phyloP scores from a whole-genome alignment of 2,888 invertebrate genomes.

The Acanthosepion esculentum region DNA sequence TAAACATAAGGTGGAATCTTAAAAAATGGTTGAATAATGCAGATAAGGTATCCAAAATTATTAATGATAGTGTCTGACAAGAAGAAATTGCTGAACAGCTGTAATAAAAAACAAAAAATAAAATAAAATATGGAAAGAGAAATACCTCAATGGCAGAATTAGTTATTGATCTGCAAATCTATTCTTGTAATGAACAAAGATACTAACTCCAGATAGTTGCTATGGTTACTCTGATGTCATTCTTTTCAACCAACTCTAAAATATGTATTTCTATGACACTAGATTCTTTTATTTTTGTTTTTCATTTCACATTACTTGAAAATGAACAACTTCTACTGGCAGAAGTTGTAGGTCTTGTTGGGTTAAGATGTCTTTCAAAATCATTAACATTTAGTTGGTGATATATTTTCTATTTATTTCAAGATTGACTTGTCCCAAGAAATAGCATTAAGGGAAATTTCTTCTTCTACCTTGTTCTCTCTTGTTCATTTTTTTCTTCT shows the following conservation, averaged over 20 bases:
- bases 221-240: not conserved
- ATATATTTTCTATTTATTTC: no score
- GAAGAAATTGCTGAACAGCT: not conserved
- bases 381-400: not conserved
- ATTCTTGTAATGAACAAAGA: conserved; percentile 18
- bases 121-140: not conserved
- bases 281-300: not conserved
- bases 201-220: not conserved
- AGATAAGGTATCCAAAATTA: not conserved
- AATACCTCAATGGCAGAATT: not conserved
- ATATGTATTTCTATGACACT: not conserved
- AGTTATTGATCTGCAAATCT: not conserved
- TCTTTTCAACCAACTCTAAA: not conserved
- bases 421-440: no score
- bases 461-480: no score
- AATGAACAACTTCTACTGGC: not conserved
- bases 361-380: not conserved
- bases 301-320: not conserved
- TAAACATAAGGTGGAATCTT: no score
- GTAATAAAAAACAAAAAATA: not conserved
- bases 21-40: not conserved
- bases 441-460: no score
- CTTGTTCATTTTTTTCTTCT: no score
- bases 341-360: not conserved
- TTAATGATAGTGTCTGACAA: not conserved